Percentiles rank a stretch among this genome's conserved stretches.
phyloP scores from a whole-genome alignment of 2,888 invertebrate species.

The Tipula vernalis region DNA sequence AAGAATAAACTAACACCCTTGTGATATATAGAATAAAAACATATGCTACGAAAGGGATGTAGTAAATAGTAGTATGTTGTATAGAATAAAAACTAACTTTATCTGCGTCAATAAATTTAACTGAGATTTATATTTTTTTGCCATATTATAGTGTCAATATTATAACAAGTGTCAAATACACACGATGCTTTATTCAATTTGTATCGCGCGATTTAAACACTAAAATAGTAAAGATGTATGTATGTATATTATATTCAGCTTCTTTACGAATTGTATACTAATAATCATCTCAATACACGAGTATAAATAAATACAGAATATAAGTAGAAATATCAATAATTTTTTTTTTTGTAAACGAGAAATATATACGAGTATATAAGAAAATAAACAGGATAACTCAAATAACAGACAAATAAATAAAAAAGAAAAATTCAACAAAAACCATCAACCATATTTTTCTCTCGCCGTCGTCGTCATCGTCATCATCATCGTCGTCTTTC shows the following conservation, averaged over 20 bases:
- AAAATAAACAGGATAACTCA: neutral
- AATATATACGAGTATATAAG: neutral
- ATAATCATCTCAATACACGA: neutral
- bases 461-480: neutral
- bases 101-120: neutral
- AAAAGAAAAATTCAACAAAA: neutral
- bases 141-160: constrained; percentile 25
- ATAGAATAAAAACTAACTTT: neutral
- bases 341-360: neutral
- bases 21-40: neutral
- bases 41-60: neutral
- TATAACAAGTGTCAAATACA: constrained; percentile 39
- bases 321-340: neutral
- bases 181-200: constrained; percentile 30
- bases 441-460: neutral
- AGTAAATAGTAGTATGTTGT: neutral
- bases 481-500: neutral
- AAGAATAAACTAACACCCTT: constrained; percentile 4
- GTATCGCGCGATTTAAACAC: neutral
- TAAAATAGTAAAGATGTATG: neutral
- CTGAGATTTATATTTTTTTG: neutral
- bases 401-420: constrained; percentile 11
- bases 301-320: neutral
- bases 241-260: neutral
- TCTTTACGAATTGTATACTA: neutral